Conservation (phyloP, 1,140 invertebrate species). For the Bombyx mandarina region DNA sequence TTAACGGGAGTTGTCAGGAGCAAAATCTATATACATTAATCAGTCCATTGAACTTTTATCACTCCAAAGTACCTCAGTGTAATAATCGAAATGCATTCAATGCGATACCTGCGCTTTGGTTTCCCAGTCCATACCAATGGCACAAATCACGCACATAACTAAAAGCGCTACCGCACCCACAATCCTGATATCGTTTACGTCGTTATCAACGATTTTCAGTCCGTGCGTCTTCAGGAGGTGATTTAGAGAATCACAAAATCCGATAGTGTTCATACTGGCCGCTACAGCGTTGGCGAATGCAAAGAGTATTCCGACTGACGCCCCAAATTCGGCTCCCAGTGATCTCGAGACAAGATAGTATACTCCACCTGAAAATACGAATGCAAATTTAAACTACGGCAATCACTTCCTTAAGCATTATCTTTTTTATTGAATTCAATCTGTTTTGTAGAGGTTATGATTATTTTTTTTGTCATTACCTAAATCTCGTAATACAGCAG, state of each 20-base stretch:
- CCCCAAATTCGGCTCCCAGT: constrained; percentile 97
- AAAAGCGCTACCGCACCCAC: constrained; percentile 82
- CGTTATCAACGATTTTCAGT: constrained; percentile 81
- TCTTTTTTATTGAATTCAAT: too few species aligned
- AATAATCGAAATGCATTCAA: too few species aligned
- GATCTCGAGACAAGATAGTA: constrained; percentile 98
- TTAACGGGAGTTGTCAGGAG: too few species aligned
- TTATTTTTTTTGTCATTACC: not conserved
- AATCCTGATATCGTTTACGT: constrained; percentile 83
- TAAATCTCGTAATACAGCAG: not conserved
- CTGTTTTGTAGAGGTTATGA: not conserved
- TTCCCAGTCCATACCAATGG: constrained; percentile 93
- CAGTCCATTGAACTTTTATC: too few species aligned
- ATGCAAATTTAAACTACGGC: too few species aligned
- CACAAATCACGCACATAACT: constrained; percentile 86
- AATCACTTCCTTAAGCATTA: too few species aligned
- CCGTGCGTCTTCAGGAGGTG: constrained; percentile 75
- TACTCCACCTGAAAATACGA: constrained; percentile 79
- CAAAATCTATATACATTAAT: too few species aligned
- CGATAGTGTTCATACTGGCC: constrained; percentile 98
- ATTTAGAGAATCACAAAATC: constrained; percentile 96
- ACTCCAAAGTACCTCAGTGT: too few species aligned
- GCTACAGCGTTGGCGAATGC: constrained; percentile 97
- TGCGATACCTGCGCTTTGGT: constrained; percentile 76
- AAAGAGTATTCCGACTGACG: constrained; percentile 96